phyloP scores from a whole-genome alignment of 2,888 invertebrate species.

The Helicoverpa assulta region DNA sequence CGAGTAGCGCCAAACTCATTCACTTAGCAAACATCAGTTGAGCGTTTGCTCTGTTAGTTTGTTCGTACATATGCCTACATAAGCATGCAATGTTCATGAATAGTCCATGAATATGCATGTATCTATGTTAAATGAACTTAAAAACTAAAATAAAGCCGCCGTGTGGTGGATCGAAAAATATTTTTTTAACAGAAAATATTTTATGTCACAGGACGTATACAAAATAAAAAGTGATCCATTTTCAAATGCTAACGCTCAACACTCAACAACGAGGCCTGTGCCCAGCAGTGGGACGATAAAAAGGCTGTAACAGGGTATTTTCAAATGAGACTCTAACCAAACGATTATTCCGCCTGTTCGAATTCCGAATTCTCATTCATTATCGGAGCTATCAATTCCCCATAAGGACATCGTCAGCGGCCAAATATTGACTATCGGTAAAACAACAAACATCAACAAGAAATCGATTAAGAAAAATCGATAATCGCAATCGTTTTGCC shows the following conservation, averaged over 20 bases:
- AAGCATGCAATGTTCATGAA: conserved; percentile 49
- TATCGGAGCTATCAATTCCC: neutral
- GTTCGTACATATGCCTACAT: conserved; percentile 27
- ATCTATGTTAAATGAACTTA: conserved; percentile 17
- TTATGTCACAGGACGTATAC: neutral
- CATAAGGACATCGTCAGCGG: conserved; percentile 4
- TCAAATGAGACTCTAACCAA: too few relatives aligned
- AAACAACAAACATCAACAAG: conserved; percentile 11
- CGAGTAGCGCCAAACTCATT: conserved; percentile 52
- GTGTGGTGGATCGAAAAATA: conserved; percentile 10
- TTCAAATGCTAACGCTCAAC: neutral
- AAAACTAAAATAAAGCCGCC: conserved; percentile 28
- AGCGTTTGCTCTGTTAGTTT: conserved; percentile 38
- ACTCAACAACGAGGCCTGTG: too few relatives aligned
- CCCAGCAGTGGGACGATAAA: too few relatives aligned
- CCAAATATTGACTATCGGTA: neutral
- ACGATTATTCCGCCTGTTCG: neutral
- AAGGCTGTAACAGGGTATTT: too few relatives aligned
- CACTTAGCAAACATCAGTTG: conserved; percentile 49
- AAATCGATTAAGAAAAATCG: conserved; percentile 39
- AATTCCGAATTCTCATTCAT: neutral
- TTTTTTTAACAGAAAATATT: conserved; percentile 11
- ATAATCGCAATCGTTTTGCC: conserved; percentile 47
- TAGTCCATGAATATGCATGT: conserved; percentile 45
- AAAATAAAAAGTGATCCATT: conserved; percentile 15